These are phyloP conservation scores for Ophioninae sp. DNA, from an alignment of 2,888 invertebrate genomes.

Conservation along the genomic window DNA sequence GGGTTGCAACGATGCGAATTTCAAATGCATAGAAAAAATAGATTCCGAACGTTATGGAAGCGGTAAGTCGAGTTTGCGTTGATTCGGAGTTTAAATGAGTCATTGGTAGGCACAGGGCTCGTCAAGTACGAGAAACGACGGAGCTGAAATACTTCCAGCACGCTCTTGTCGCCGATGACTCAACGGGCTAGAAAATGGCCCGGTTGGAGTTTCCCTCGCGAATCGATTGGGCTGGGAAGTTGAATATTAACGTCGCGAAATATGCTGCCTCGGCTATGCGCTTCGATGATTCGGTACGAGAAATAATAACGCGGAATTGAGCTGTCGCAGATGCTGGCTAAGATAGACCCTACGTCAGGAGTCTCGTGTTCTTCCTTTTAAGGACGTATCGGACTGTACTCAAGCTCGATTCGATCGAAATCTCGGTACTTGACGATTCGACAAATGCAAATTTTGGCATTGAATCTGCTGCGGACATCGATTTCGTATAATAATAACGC, in stretches of 20 bases:
- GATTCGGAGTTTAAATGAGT: not conserved
- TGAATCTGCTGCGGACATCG: not conserved
- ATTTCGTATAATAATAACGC: not conserved
- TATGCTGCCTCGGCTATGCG: not conserved
- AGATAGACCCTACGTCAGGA: not conserved
- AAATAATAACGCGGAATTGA: not conserved
- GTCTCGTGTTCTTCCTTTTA: not conserved
- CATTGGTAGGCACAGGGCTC: conserved; percentile 6
- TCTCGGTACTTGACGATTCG: not conserved
- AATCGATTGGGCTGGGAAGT: not conserved
- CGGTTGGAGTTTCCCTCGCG: not conserved
- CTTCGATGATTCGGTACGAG: not conserved
- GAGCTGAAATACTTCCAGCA: not conserved
- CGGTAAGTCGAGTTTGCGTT: not conserved
- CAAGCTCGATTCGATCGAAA: not conserved
- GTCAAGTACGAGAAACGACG: not conserved
- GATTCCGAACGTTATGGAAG: not conserved
- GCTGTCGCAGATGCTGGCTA: not conserved
- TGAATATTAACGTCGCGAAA: not conserved
- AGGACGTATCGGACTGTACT: not conserved
- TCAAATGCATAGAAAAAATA: too few relatives aligned
- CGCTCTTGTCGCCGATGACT: not conserved
- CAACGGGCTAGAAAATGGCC: not conserved
- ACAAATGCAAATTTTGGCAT: not conserved
- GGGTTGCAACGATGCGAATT: too few relatives aligned